These are phyloP conservation scores for Teinopalpus imperialis DNA, from an alignment of 2,888 invertebrate species.

Conservation along the genomic window DNA sequence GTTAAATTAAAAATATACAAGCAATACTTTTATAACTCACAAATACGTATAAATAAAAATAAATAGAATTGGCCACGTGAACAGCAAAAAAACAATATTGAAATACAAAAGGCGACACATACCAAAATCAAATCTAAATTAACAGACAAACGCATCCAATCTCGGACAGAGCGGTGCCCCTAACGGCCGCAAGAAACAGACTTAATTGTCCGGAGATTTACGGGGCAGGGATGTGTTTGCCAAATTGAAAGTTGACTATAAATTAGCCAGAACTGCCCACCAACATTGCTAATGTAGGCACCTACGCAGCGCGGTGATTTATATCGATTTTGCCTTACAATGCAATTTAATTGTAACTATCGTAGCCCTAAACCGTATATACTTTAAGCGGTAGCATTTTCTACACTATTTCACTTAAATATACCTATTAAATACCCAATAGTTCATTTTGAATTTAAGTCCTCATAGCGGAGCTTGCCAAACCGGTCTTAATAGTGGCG, in stretches of 20 bases:
- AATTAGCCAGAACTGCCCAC: conserved; percentile 50
- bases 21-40: too few relatives aligned
- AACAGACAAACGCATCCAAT: conserved; percentile 26
- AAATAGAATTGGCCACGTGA: not conserved
- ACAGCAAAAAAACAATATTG: not conserved
- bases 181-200: conserved; percentile 60
- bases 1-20: too few relatives aligned
- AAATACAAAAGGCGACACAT: not conserved
- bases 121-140: conserved; percentile 15
- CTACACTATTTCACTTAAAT: too few relatives aligned
- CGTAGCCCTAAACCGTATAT: not conserved
- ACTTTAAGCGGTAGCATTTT: not conserved
- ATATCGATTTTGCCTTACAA: conserved; percentile 25
- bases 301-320: conserved; percentile 33
- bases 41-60: too few relatives aligned
- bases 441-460: too few relatives aligned
- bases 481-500: too few relatives aligned
- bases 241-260: conserved; percentile 78
- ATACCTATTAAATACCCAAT: too few relatives aligned
- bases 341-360: conserved; percentile 21
- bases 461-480: too few relatives aligned
- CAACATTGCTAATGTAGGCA: conserved; percentile 38
- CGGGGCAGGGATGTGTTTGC: conserved; percentile 59
- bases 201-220: conserved; percentile 71
- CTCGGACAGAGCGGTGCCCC: conserved; percentile 37